Evolutionary conservation across 2,797 vertebrate genomes (phyloP).

Genomic region (Liparis tanakae): DNA sequence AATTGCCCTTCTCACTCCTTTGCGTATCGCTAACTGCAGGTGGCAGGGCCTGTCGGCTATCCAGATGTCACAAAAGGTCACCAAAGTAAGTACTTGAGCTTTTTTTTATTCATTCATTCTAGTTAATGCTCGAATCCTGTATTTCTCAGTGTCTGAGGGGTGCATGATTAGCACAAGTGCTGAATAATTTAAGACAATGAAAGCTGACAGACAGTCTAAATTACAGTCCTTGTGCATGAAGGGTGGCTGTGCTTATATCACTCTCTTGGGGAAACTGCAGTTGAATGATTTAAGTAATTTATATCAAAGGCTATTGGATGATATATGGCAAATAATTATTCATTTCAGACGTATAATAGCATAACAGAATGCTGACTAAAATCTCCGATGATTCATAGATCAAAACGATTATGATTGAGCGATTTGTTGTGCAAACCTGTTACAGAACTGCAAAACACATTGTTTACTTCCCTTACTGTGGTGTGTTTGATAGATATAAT

Average conservation of each 20-base stretch:
- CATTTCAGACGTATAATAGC: constrained; percentile 55
- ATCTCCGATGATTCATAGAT: constrained; percentile 66
- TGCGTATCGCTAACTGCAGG: constrained; percentile 55
- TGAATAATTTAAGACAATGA: constrained; percentile 26
- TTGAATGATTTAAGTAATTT: constrained; percentile 47
- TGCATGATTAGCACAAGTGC: constrained; percentile 15
- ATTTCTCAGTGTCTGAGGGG: constrained; percentile 8
- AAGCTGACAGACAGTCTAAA: constrained; percentile 29
- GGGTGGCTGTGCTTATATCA: constrained; percentile 22
- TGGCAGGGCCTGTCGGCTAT: constrained; percentile 65
- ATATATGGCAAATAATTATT: constrained; percentile 60
- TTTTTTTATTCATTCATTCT: constrained; percentile 5
- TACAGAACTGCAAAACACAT: constrained; percentile 18
- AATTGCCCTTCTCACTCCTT: background rate
- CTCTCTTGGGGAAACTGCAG: constrained; percentile 32
- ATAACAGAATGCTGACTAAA: constrained; percentile 65
- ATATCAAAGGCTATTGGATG: constrained; percentile 45
- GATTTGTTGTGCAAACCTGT: constrained; percentile 47
- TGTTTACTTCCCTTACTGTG: constrained; percentile 13
- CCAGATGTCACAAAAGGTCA: constrained; percentile 63
- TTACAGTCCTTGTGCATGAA: constrained; percentile 29
- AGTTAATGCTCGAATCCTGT: background rate
- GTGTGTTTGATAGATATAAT: constrained; percentile 30
- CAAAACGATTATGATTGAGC: constrained; percentile 56
- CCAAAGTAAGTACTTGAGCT: constrained; percentile 70